Conservation (phyloP, 2,888 invertebrate species). For the Drosophila melanosoma region DNA sequence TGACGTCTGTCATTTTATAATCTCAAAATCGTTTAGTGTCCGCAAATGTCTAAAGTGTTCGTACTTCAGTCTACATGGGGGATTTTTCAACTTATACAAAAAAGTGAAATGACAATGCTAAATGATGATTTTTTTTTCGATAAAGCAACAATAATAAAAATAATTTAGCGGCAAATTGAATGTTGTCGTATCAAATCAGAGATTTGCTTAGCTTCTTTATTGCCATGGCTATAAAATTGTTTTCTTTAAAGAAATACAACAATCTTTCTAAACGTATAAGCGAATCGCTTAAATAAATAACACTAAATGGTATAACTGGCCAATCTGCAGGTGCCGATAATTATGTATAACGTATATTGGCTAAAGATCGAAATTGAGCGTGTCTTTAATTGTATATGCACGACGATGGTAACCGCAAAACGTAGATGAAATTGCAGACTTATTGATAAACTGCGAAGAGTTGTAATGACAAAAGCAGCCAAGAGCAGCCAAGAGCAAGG, state of each 20-base stretch:
- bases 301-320: constrained; percentile 8
- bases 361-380: constrained; percentile 33
- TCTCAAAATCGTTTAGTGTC: constrained; percentile 32
- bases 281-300: neutral
- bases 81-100: neutral
- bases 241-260: neutral
- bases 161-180: neutral
- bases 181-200: neutral
- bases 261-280: neutral
- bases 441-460: constrained; percentile 43
- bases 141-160: neutral
- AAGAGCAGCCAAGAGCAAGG: constrained; percentile 43
- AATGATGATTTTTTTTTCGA: constrained; percentile 1
- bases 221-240: neutral
- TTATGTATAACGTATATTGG: constrained; percentile 27
- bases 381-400: constrained; percentile 28
- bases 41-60: constrained; percentile 35
- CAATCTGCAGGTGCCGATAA: constrained; percentile 7
- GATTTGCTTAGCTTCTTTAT: neutral
- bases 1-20: constrained; percentile 28
- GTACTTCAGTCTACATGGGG: neutral
- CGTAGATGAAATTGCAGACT: constrained; percentile 41
- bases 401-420: constrained; percentile 31
- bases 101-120: constrained; percentile 1
- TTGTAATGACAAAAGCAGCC: constrained; percentile 19